Evolutionary conservation across 2,888 invertebrate species (phyloP).

Genomic region (Laothoe populi): DNA sequence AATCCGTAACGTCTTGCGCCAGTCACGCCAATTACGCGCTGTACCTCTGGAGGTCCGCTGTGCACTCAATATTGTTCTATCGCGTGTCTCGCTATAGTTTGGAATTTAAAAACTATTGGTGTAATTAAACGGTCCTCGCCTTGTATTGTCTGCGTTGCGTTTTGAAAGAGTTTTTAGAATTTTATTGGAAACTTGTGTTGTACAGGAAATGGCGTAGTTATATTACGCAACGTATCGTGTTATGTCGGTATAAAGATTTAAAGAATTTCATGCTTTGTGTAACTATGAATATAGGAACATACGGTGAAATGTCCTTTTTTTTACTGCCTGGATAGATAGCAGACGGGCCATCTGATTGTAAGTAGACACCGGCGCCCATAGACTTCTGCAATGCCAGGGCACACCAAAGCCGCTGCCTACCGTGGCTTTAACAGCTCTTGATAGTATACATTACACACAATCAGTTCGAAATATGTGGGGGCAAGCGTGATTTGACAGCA

Average conservation of each 20-base stretch:
- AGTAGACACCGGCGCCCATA: too few relatives aligned
- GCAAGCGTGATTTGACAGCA: too few relatives aligned
- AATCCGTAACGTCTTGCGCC: conserved; percentile 28
- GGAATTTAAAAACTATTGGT: conserved; percentile 19
- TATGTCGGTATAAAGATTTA: background rate
- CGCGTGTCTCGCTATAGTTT: conserved; percentile 23
- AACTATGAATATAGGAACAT: background rate
- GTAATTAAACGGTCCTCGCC: conserved; percentile 15
- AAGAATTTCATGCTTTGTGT: background rate
- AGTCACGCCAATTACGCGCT: conserved; percentile 29
- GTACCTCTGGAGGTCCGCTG: conserved; percentile 10
- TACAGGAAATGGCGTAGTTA: background rate
- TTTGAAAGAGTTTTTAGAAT: conserved; percentile 3
- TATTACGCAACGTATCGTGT: background rate
- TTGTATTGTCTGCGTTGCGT: conserved; percentile 29
- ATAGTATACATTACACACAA: too few relatives aligned
- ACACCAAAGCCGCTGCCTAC: too few relatives aligned
- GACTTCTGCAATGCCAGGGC: too few relatives aligned
- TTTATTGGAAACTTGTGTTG: conserved; percentile 3
- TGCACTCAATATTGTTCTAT: conserved; percentile 4
- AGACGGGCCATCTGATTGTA: too few relatives aligned
- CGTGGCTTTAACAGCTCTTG: too few relatives aligned
- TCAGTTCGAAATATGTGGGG: too few relatives aligned
- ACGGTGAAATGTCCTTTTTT: too few relatives aligned
- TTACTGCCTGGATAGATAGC: too few relatives aligned